These are phyloP conservation scores for Agrypnus murinus DNA, from an alignment of 2,888 invertebrate genomes.

Conservation along the genomic window DNA sequence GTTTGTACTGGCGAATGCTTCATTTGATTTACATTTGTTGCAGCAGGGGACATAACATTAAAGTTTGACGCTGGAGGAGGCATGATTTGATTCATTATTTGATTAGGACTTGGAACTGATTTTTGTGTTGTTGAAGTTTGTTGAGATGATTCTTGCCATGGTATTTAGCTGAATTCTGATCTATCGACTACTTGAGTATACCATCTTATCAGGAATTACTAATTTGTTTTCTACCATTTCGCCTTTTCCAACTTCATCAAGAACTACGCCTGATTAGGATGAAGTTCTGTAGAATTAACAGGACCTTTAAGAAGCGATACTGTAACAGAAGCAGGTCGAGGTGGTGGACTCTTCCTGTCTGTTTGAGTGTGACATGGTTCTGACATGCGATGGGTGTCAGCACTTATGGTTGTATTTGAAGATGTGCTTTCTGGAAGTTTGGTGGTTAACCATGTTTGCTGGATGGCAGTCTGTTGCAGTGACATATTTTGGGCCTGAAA, in stretches of 20 bases:
- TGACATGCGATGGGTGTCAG: slow-evolving; percentile 73
- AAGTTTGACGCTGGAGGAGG: slow-evolving; percentile 66
- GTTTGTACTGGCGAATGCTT: slow-evolving; percentile 57
- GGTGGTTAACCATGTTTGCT: slow-evolving; percentile 67
- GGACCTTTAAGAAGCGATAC: slow-evolving; percentile 71
- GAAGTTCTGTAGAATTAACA: slow-evolving; percentile 75
- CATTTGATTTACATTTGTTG: slow-evolving; percentile 57
- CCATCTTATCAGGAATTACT: slow-evolving; percentile 97
- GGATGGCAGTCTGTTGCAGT: slow-evolving; percentile 71
- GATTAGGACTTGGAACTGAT: slow-evolving; percentile 59
- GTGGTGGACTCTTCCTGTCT: slow-evolving; percentile 75
- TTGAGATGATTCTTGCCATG: slow-evolving; percentile 66
- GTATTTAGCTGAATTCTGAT: slow-evolving; percentile 65
- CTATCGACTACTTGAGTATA: slow-evolving; percentile 84
- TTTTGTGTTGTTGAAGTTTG: slow-evolving; percentile 64
- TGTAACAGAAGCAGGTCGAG: slow-evolving; percentile 75
- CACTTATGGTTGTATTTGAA: slow-evolving; percentile 62
- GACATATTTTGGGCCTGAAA: slow-evolving; percentile 75
- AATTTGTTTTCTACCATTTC: slow-evolving; percentile 95
- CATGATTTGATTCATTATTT: slow-evolving; percentile 56
- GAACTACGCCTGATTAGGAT: slow-evolving; percentile 92
- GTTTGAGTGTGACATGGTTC: slow-evolving; percentile 75
- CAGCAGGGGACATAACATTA: too few relatives aligned
- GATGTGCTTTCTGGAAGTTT: slow-evolving; percentile 57
- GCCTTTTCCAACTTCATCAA: slow-evolving; percentile 92